phyloP scores from a whole-genome alignment of 2,888 invertebrate species.

The Erebia epiphron region DNA sequence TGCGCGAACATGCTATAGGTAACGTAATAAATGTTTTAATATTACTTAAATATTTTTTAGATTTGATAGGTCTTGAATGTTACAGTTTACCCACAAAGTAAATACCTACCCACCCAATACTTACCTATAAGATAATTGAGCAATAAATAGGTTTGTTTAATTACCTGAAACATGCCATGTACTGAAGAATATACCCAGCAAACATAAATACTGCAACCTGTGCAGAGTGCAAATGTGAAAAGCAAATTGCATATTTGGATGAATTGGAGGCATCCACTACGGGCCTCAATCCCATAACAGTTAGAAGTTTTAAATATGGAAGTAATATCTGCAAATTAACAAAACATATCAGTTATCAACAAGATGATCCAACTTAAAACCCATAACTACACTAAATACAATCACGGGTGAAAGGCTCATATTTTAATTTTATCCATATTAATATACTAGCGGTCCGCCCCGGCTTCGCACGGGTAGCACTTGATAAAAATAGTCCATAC shows the following conservation, averaged over 20 bases:
- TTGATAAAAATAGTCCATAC: too few relatives aligned
- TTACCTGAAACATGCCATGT: slow-evolving; percentile 90
- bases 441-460: too few relatives aligned
- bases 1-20: too few relatives aligned
- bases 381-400: too few relatives aligned
- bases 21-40: too few relatives aligned
- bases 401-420: not conserved
- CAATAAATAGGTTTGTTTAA: slow-evolving; percentile 6
- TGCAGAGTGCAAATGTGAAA: slow-evolving; percentile 87
- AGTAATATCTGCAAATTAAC: slow-evolving; percentile 84
- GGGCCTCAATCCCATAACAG: slow-evolving; percentile 89
- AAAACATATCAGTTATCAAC: not conserved
- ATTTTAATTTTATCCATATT: not conserved
- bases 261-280: slow-evolving; percentile 85
- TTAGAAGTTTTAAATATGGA: slow-evolving; percentile 89
- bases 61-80: too few relatives aligned
- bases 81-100: too few relatives aligned
- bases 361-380: too few relatives aligned
- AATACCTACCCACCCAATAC: too few relatives aligned
- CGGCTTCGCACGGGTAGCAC: too few relatives aligned
- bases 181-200: slow-evolving; percentile 89
- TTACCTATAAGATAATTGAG: too few relatives aligned
- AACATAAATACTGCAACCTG: slow-evolving; percentile 86
- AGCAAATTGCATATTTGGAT: slow-evolving; percentile 82
- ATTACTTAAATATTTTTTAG: too few relatives aligned